phyloP scores from a whole-genome alignment of 2,113 vertebrate species.

The Dasypus novemcinctus region DNA sequence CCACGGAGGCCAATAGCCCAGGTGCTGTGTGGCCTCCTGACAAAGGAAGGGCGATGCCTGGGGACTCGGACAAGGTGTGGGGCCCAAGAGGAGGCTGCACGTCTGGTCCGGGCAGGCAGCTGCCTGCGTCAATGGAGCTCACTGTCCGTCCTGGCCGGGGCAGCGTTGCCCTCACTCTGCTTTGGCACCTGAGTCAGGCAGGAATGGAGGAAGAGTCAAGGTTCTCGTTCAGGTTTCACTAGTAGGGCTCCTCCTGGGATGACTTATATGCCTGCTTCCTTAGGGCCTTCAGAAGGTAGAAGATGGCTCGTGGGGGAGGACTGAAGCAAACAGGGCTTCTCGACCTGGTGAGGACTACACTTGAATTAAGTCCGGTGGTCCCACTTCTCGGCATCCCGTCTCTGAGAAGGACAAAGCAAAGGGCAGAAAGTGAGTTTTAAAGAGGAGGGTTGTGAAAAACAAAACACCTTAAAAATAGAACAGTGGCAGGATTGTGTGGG shows the following conservation, averaged over 20 bases:
- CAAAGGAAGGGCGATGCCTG: background rate
- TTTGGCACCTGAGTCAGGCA: background rate
- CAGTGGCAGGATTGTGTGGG: background rate
- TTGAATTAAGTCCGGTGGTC: background rate
- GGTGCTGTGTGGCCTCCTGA: background rate
- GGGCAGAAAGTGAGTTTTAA: background rate
- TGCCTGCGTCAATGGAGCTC: background rate
- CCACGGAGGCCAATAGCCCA: background rate
- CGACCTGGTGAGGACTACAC: background rate
- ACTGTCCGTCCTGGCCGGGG: background rate
- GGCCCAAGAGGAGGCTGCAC: background rate
- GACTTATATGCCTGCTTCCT: background rate
- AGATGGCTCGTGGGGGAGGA: background rate
- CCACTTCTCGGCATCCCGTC: background rate
- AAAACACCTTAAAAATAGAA: background rate
- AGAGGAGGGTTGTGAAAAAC: background rate
- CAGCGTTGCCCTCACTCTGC: background rate
- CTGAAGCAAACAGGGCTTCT: background rate
- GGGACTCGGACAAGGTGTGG: background rate
- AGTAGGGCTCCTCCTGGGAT: background rate
- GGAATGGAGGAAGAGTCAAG: background rate
- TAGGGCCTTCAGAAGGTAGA: background rate
- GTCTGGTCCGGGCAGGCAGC: background rate
- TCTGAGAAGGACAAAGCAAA: background rate
- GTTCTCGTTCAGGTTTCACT: background rate